Base-by-base conservation (phyloP, 2,113 vertebrate genomes). In the Spizaetus ornatus region DNA sequence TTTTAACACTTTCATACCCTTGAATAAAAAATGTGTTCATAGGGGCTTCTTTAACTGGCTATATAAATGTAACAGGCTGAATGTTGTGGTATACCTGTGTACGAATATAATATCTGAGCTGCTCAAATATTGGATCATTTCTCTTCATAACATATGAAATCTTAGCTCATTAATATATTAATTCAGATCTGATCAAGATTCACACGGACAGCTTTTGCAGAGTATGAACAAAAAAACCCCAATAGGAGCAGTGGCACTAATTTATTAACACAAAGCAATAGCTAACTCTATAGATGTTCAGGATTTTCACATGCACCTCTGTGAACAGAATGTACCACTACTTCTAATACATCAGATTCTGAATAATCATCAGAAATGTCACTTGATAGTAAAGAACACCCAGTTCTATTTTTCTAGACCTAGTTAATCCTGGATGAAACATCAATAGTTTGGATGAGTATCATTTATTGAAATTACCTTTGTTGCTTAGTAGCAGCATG, bases 401-500 rank as follows among this genome's bases (percentile, higher is more conserved):
- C 47, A 36, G 26, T 42, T 59, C 32, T 63, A 26, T 63, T 88
- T 95, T 92, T 96, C 79, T 69, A 88, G 74, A 86, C 31, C 29
- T 23, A 43, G 47, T 58, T 69, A 71, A 89, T 55, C 10, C 58
- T 19, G 66, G 77, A 94, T 93, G 67, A 83, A 97, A 97, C 76
- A 1, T 61, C 95, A 94, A 77, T 89, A 73, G 72, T 76, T 87
- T 74, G 63, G 71, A 77, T 94, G 88, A 91, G 74, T 95, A 92
- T 95, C 93, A 87, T 97, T 97, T 97, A 92, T 95, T 91, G 86
- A 84, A 97, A 92, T 96, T 91, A 97, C 86, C 72, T 97, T 92
- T 11, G 15, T 96, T 97, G 97, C 97, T 97, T 97, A 95, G 95
- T 88, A 98, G 96, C 86, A 92, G 93, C 96, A 97, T 86, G 95